These are phyloP conservation scores for Thamnophis sirtalis DNA, from an alignment of 2,113 vertebrate species.

Conservation along the genomic window DNA sequence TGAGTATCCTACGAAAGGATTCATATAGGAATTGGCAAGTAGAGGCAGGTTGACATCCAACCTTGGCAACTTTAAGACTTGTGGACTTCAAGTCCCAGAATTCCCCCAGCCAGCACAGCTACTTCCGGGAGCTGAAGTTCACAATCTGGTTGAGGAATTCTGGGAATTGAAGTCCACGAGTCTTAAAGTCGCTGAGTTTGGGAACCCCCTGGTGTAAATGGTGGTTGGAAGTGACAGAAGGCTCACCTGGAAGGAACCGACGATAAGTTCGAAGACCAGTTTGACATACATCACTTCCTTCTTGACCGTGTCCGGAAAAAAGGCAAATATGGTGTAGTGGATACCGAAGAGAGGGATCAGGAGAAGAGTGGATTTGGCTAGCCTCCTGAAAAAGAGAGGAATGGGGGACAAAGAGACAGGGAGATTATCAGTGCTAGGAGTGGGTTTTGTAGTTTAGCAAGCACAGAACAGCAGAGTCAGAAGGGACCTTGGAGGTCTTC, in stretches of 20 bases:
- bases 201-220: not conserved
- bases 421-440: not conserved
- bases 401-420: not conserved
- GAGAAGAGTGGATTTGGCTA: slow-evolving; percentile 95
- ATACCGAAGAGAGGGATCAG: slow-evolving; percentile 95
- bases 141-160: too few species aligned
- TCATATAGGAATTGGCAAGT: not conserved
- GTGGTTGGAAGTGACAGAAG: not conserved
- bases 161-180: not conserved
- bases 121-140: too few species aligned
- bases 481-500: not conserved
- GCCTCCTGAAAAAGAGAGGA: slow-evolving; percentile 75
- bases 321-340: slow-evolving; percentile 92
- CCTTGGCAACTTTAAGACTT: not conserved
- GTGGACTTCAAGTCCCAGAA: too few species aligned
- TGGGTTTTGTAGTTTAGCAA: not conserved
- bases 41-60: not conserved
- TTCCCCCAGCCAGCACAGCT: too few species aligned
- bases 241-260: slow-evolving; percentile 93
- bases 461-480: not conserved
- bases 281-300: slow-evolving; percentile 70
- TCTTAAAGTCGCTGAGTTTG: not conserved
- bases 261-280: slow-evolving; percentile 85
- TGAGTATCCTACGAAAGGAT: not conserved
- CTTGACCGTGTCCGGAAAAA: slow-evolving; percentile 88